Evolutionary conservation across 1,140 invertebrate species (phyloP).

Genomic region (Brachionus rotundiformis): DNA sequence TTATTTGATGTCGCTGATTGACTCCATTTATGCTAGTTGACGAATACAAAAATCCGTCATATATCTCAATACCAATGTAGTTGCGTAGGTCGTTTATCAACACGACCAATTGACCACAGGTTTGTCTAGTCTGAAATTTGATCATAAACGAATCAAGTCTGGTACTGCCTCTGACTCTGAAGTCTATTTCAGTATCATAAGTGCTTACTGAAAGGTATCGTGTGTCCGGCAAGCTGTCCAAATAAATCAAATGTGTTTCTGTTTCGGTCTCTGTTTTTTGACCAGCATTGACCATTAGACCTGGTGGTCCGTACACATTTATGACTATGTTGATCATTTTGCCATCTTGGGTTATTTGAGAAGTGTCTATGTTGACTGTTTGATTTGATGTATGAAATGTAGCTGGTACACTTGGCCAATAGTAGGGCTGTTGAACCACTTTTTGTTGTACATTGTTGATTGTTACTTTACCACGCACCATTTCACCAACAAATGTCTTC

Average conservation of each 20-base stretch:
- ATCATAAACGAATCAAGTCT: conserved; percentile 32
- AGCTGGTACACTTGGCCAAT: conserved; percentile 25
- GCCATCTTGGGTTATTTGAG: conserved; percentile 27
- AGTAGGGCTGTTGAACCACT: conserved; percentile 37
- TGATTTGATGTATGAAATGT: conserved; percentile 27
- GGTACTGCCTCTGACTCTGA: not conserved
- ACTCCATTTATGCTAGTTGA: not conserved
- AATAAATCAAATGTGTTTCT: conserved; percentile 44
- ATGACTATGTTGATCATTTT: conserved; percentile 52
- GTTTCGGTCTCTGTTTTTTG: not conserved
- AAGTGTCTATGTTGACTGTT: conserved; percentile 48
- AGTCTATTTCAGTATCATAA: conserved; percentile 9
- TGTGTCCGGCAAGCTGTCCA: conserved; percentile 39
- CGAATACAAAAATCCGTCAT: conserved; percentile 27
- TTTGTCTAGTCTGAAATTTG: conserved; percentile 51
- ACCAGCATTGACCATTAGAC: conserved; percentile 13
- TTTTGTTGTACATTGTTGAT: conserved; percentile 51
- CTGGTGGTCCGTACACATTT: conserved; percentile 49
- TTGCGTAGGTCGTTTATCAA: not conserved
- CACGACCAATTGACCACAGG: conserved; percentile 1
- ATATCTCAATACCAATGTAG: conserved; percentile 35
- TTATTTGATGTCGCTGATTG: not conserved
- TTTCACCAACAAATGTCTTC: conserved; percentile 33
- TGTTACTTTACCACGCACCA: conserved; percentile 47
- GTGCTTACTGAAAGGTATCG: conserved; percentile 6